These are phyloP conservation scores for Gorsachius goisagi DNA, from an alignment of 2,113 vertebrate species.

Conservation along the genomic window DNA sequence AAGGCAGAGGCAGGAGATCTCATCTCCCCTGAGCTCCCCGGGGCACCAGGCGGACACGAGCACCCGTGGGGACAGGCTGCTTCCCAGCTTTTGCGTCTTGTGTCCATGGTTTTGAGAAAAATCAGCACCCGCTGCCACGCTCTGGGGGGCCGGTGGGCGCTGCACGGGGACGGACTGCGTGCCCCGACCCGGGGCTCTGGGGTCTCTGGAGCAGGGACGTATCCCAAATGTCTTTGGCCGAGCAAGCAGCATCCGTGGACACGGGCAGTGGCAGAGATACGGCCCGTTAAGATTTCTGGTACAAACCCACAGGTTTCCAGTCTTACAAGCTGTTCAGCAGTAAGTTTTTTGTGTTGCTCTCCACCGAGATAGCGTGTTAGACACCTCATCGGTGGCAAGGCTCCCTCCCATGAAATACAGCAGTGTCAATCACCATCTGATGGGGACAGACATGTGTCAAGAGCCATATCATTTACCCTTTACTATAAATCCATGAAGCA, in stretches of 20 bases:
- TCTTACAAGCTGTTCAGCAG: background rate
- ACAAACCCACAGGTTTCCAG: rapidly evolving
- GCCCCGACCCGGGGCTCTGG: background rate
- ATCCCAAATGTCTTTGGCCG: background rate
- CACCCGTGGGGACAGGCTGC: background rate
- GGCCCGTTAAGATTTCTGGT: background rate
- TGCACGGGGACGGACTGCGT: background rate
- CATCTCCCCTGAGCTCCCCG: background rate
- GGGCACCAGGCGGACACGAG: background rate
- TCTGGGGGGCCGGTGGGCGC: background rate
- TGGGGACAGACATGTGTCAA: background rate
- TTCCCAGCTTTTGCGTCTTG: background rate
- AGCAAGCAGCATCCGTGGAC: background rate
- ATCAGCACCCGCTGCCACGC: background rate
- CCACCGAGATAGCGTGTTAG: background rate
- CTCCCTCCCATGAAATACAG: background rate
- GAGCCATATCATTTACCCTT: background rate
- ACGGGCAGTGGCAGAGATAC: background rate
- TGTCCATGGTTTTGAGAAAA: background rate
- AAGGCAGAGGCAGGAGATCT: background rate
- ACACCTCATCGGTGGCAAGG: rapidly evolving
- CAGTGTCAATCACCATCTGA: background rate
- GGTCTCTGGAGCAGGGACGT: background rate
- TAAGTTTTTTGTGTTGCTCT: background rate
- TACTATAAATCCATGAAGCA: background rate